Evolutionary conservation across 2,797 vertebrate species (phyloP).

Genomic region (Acanthurus tractus): DNA sequence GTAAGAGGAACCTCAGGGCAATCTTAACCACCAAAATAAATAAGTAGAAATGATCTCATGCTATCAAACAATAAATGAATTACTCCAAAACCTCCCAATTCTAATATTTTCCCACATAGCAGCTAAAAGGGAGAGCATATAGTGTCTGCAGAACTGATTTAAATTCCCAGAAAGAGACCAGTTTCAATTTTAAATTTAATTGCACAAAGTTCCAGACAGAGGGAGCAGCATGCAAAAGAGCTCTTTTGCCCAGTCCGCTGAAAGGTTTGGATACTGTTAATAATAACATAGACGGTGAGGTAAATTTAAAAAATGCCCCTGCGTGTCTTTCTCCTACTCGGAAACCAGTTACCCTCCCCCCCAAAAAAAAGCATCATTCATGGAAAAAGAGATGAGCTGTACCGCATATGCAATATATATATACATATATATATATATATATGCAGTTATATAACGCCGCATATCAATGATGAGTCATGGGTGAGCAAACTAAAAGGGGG

Average conservation of each 20-base stretch:
- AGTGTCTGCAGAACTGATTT: slow-evolving; percentile 46
- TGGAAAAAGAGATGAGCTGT: slow-evolving; percentile 6
- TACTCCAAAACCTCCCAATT: slow-evolving; percentile 39
- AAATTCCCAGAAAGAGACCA: slow-evolving; percentile 46
- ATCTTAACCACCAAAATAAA: slow-evolving; percentile 26
- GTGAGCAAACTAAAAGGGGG: slow-evolving; percentile 21
- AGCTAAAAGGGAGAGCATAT: slow-evolving; percentile 12
- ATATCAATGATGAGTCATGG: slow-evolving; percentile 55
- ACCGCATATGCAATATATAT: slow-evolving; percentile 1
- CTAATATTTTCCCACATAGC: slow-evolving; percentile 29
- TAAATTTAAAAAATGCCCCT: slow-evolving; percentile 11
- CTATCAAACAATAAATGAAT: slow-evolving; percentile 44
- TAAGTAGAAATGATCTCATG: slow-evolving; percentile 27
- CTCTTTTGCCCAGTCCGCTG: slow-evolving; percentile 11
- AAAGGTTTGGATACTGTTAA: slow-evolving; percentile 29
- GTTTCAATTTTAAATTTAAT: slow-evolving; percentile 65
- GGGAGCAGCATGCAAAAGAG: slow-evolving; percentile 52
- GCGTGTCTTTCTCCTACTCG: slow-evolving; percentile 5
- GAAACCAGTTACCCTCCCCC: not conserved
- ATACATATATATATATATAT: not conserved
- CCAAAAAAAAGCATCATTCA: slow-evolving; percentile 21
- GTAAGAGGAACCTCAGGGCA: slow-evolving; percentile 18
- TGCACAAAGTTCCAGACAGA: slow-evolving; percentile 42
- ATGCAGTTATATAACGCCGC: slow-evolving; percentile 31
- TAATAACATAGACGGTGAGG: slow-evolving; percentile 32